Evolutionary conservation across 2,888 invertebrate genomes (phyloP).

Genomic region (Ferrisia virgata): DNA sequence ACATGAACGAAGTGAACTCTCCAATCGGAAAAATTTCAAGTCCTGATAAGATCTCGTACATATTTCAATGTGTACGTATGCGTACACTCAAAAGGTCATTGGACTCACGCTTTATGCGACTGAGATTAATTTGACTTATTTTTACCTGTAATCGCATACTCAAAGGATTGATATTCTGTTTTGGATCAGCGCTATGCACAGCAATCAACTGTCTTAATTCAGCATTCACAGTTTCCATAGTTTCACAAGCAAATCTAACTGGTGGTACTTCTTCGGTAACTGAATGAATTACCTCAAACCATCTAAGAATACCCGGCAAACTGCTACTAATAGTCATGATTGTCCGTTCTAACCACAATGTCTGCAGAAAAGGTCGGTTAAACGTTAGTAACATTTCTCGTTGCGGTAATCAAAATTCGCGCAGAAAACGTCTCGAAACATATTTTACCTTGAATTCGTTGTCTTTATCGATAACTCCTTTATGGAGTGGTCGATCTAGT

Average conservation of each 20-base stretch:
- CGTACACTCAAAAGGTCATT: too few species aligned
- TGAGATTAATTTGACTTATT: neutral
- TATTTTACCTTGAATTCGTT: slow-evolving; percentile 89
- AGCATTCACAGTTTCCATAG: slow-evolving; percentile 84
- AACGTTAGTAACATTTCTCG: neutral
- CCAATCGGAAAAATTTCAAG: too few species aligned
- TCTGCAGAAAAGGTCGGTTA: slow-evolving; percentile 53
- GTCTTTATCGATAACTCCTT: slow-evolving; percentile 85
- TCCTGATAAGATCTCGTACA: too few species aligned
- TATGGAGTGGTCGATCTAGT: slow-evolving; percentile 84
- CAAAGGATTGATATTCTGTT: slow-evolving; percentile 83
- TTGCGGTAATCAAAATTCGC: too few species aligned
- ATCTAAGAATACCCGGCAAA: slow-evolving; percentile 86
- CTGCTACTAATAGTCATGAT: slow-evolving; percentile 76
- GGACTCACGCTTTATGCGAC: too few species aligned
- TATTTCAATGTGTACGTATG: too few species aligned
- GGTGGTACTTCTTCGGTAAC: slow-evolving; percentile 76
- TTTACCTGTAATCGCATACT: slow-evolving; percentile 71
- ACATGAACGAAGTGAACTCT: too few species aligned
- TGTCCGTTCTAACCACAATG: slow-evolving; percentile 91
- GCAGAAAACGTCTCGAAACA: neutral
- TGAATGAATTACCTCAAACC: slow-evolving; percentile 83
- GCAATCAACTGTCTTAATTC: slow-evolving; percentile 77
- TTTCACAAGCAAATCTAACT: slow-evolving; percentile 88
- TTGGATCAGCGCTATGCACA: slow-evolving; percentile 75